A percentile compares a stretch with the other conserved stretches of the same genome.
These are phyloP conservation scores for Meloidogyne floridensis DNA, from an alignment of 1,140 invertebrate genomes.

Conservation along the genomic window DNA sequence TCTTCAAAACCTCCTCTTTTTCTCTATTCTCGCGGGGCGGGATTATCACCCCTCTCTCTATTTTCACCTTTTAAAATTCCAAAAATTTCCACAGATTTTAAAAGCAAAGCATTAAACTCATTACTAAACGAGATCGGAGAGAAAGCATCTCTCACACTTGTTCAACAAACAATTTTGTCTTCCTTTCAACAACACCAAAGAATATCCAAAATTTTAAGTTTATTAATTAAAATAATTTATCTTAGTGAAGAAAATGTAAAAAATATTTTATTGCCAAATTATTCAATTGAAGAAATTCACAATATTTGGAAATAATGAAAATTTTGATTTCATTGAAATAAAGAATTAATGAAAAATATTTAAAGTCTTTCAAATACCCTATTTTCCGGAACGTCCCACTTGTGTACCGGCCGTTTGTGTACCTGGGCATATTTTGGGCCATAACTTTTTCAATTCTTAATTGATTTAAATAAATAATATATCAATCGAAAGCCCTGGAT, in stretches of 20 bases:
- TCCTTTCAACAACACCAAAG: background rate
- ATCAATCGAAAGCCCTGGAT: too few species aligned
- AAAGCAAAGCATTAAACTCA: background rate
- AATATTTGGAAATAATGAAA: background rate
- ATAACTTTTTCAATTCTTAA: too few species aligned
- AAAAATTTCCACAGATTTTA: background rate
- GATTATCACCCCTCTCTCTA: too few species aligned
- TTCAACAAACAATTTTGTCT: background rate
- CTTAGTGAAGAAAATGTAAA: background rate
- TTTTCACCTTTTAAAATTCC: background rate
- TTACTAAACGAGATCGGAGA: background rate
- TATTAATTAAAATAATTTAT: background rate
- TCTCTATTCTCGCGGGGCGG: too few species aligned
- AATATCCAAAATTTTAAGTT: background rate
- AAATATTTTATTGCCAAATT: background rate
- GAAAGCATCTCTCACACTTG: slow-evolving; percentile 4
- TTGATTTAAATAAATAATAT: too few species aligned
- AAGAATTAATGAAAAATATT: too few species aligned
- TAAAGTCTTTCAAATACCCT: too few species aligned
- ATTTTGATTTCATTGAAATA: too few species aligned
- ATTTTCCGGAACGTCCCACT: too few species aligned
- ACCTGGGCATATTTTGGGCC: too few species aligned
- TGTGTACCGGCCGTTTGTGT: too few species aligned
- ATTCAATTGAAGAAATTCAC: slow-evolving; percentile 20
- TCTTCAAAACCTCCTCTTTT: too few species aligned